These are phyloP conservation scores for Torymus aiolomorphi DNA, from an alignment of 2,888 invertebrate genomes.

Conservation along the genomic window DNA sequence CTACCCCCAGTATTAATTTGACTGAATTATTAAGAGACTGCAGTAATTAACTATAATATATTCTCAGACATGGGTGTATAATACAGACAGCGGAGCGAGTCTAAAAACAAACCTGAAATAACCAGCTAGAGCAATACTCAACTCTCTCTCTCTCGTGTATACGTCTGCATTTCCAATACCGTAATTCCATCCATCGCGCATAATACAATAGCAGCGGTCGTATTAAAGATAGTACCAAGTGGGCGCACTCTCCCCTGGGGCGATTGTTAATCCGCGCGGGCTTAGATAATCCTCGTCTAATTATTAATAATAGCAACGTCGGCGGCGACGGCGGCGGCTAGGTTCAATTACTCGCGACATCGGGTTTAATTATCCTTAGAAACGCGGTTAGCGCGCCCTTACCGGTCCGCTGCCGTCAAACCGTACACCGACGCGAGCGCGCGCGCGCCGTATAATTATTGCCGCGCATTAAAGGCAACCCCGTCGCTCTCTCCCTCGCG, in stretches of 20 bases:
- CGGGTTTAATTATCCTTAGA: slow-evolving; percentile 52
- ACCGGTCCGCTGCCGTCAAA: slow-evolving; percentile 31
- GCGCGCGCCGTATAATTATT: slow-evolving; percentile 43
- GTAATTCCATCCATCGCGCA: no score
- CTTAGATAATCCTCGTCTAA: slow-evolving; percentile 42
- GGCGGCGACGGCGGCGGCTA: neutral
- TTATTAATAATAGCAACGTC: slow-evolving; percentile 47
- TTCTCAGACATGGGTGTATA: no score
- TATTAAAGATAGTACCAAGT: neutral
- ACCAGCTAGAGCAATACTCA: no score
- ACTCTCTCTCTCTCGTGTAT: no score
- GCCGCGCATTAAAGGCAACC: slow-evolving; percentile 34
- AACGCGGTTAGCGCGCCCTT: slow-evolving; percentile 40
- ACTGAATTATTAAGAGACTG: no score
- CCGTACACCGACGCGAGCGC: neutral
- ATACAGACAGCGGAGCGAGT: no score
- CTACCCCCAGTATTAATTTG: no score
- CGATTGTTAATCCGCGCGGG: slow-evolving; percentile 19
- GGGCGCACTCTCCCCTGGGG: neutral
- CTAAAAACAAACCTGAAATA: no score
- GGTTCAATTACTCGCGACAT: slow-evolving; percentile 53
- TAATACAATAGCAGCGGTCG: neutral
- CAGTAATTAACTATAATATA: no score
- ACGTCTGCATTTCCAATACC: no score
- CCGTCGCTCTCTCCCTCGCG: neutral